Evolutionary conservation across 2,888 invertebrate species (phyloP), one percentile per base, ranked within the genome.

Genomic region (Dynastes hyllus): DNA sequence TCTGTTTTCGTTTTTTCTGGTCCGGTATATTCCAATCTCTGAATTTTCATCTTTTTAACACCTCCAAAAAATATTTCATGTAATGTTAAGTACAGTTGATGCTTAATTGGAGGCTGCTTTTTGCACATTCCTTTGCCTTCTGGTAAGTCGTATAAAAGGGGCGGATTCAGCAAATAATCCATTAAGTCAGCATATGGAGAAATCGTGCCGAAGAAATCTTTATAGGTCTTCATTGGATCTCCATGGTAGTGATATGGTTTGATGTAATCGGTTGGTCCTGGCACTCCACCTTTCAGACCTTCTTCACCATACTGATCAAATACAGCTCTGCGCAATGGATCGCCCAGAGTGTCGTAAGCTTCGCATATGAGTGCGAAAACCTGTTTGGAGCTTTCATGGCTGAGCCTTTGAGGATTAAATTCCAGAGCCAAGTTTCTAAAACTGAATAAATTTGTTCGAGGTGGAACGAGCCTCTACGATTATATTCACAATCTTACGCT

Each of bases 221-320:
- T 92, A 86, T 93, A 96, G 0, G 95, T 95, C 82, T 91, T 89
- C 84, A 93, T 88, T 0, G 94, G 93, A 85, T 97, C 94, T 0
- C 95, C 96, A 86, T 97, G 96, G 90, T 95, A 97, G 63, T 92
- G 90, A 87, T 94, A 96, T 0, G 95, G 94, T 77, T 93, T 92
- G 82, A 94, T 92, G 87, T 92, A 95, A 5, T 91, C 91, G 80
- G 91, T 91, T 0, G 93, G 94, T 2, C 94, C 92, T 3, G 94
- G 93, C 0, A 96, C 92, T 0, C 97, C 96, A 84, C 91, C 92
- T 87, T 96, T 96, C 65, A 97, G 90, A 0, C 96, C 97, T 85
- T 95, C 94, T 88, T 97, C 97, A 0, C 97, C 97, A 88, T 95
- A 97, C 85, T 96, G 95, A 88, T 97, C 97, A 89, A 95, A 98